Evolutionary conservation across 2,113 vertebrate species (phyloP), one percentile per base, ranked within the genome.

Genomic region (Dascyllus trimaculatus): DNA sequence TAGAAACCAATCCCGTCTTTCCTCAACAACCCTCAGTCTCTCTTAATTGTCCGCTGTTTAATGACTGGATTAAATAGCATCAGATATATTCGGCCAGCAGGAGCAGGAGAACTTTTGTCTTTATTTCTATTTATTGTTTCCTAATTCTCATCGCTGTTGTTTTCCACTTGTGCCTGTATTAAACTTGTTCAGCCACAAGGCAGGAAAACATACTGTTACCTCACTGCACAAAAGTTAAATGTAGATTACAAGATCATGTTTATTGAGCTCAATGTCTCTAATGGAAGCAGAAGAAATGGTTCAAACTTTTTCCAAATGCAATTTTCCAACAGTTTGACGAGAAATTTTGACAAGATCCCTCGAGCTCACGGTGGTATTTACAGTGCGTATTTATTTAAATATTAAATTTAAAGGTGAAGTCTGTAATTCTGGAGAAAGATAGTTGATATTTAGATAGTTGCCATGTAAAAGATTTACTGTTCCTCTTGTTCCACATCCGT

Each of bases 1-100:
- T 61, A 76, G 71, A 88, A 89, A 77, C 90, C 89, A 89, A 90
- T 93, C 90, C 89, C 84, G 80, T 93, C 88, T 93, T 92, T 92
- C 90, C 84, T 90, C 87, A 59, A 25, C 71, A 71, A 80, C 61
- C 80, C 84, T 85, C 67, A 81, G 84, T 69, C 71, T 54, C 66
- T 91, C 62, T 89, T 93, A 91, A 92, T 91, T 89, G 85, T 85
- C 56, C 63, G 25, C 69, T 84, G 61, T 84, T 91, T 83, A 71
- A 74, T 63, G 35, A 46, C 64, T 64, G 81, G 75, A 88, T 91
- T 85, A 79, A 89, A 81, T 46, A 67, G 67, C 78, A 66, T 84
- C 78, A 81, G 71, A 75, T 32, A 38, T n/a, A 61, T 35, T 35
- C 61, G 84, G 66, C 68, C 64, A 68, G 77, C 14, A 13, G 32